A percentile compares a stretch with the other conserved stretches of the same genome.
These are phyloP conservation scores for Polyodon spathula DNA, from an alignment of 2,113 vertebrate genomes.

Conservation along the genomic window DNA sequence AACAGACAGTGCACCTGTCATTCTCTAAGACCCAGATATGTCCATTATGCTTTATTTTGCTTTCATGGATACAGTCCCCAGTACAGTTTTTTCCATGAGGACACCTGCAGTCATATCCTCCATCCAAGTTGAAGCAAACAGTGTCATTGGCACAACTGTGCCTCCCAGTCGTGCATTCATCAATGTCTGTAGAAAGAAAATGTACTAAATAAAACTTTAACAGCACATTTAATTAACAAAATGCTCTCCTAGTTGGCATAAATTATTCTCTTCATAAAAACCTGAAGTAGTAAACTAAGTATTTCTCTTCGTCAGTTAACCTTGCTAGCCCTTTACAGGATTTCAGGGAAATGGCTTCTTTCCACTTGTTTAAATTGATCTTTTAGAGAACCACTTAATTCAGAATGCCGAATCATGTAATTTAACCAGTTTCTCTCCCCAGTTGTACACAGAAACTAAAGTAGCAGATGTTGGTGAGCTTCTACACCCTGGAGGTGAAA, in stretches of 20 bases:
- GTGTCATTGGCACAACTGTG: conserved; percentile 96
- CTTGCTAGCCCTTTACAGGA: neutral
- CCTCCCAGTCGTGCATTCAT: conserved; percentile 87
- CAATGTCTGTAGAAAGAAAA: conserved; percentile 70
- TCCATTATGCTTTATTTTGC: conserved; percentile 87
- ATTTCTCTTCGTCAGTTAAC: neutral
- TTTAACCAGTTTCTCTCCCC: too few relatives aligned
- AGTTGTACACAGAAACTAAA: too few relatives aligned
- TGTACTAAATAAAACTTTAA: conserved; percentile 24
- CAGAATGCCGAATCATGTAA: too few relatives aligned
- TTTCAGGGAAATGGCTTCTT: neutral
- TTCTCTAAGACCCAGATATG: conserved; percentile 97
- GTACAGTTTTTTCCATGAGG: conserved; percentile 95
- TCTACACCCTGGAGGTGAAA: too few relatives aligned
- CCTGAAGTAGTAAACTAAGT: neutral
- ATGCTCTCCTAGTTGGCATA: conserved; percentile 10
- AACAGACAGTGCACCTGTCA: conserved; percentile 92
- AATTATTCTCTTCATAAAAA: conserved; percentile 17
- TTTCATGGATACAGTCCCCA: conserved; percentile 86
- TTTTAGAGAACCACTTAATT: too few relatives aligned
- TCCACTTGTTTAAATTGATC: too few relatives aligned
- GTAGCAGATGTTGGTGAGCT: too few relatives aligned
- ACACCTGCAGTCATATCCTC: conserved; percentile 94
- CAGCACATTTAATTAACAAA: conserved; percentile 23
- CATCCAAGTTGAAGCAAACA: conserved; percentile 95